Conservation (phyloP, 2,797 vertebrate species). For the Pteronotus mesoamericanus region DNA sequence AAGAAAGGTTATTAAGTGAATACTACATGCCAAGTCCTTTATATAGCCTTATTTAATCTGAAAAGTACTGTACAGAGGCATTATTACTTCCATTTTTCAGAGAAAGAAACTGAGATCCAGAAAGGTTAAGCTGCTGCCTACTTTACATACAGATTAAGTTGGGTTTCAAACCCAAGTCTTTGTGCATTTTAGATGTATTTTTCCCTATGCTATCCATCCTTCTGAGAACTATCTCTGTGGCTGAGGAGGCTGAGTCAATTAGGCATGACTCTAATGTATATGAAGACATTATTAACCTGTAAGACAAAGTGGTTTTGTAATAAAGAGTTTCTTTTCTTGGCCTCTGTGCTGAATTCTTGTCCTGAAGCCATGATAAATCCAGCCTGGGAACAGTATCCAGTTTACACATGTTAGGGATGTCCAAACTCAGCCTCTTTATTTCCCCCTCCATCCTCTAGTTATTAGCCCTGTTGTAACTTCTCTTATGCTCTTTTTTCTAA, state of each 20-base stretch:
- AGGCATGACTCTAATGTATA: neutral
- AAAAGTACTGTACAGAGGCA: neutral
- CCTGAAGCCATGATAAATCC: neutral
- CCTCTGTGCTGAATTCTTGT: neutral
- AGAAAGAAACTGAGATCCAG: constrained; percentile 2
- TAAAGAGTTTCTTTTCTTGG: neutral
- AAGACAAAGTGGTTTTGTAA: neutral
- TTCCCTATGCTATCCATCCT: rapidly evolving
- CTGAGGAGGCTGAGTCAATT: neutral
- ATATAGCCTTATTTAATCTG: constrained; percentile 29
- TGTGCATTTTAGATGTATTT: neutral
- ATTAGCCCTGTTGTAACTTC: neutral
- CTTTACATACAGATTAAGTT: neutral
- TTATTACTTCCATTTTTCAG: neutral
- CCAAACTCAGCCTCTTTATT: neutral
- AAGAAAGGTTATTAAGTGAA: constrained; percentile 28
- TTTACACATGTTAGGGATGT: too few relatives aligned
- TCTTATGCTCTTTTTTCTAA: neutral
- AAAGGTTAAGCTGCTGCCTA: neutral
- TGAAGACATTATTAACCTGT: neutral
- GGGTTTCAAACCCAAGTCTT: neutral
- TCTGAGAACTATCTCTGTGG: neutral
- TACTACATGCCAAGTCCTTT: constrained; percentile 35
- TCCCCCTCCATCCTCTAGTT: neutral
- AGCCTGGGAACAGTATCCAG: neutral